A percentile compares a stretch with the other conserved stretches of the same genome.
Conservation (phyloP, 1,140 invertebrate genomes). For the Acromyrmex echinatior region DNA sequence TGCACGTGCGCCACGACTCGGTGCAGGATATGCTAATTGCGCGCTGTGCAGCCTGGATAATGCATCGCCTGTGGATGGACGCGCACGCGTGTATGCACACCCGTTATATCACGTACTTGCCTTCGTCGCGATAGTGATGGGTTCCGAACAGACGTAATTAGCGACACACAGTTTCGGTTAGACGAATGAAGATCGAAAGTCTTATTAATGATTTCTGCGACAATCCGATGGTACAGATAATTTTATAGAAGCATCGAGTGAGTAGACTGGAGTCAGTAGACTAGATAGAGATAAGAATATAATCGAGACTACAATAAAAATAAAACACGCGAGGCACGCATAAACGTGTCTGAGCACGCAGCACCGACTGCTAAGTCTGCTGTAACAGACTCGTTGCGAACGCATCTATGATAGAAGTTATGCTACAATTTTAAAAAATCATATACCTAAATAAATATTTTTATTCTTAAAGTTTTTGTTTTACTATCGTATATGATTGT, state of each 20-base stretch:
- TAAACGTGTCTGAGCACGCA: too few relatives aligned
- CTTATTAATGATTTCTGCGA: not conserved
- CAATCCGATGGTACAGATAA: not conserved
- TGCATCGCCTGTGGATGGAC: conserved; percentile 19
- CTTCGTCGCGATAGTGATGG: not conserved
- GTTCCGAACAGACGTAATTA: conserved; percentile 29
- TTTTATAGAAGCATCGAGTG: not conserved
- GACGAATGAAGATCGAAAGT: conserved; percentile 2
- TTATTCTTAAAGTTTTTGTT: too few relatives aligned
- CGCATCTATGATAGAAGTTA: too few relatives aligned
- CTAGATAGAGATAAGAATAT: too few relatives aligned
- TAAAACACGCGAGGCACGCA: too few relatives aligned
- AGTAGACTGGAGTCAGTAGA: too few relatives aligned
- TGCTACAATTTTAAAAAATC: too few relatives aligned
- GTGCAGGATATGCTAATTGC: conserved; percentile 72
- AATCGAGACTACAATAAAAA: too few relatives aligned
- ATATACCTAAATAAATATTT: too few relatives aligned
- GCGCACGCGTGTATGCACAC: not conserved
- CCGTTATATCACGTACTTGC: conserved; percentile 47
- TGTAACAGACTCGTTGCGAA: too few relatives aligned
- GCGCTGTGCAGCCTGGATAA: conserved; percentile 41
- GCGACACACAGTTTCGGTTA: conserved; percentile 17
- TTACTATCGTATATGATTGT: too few relatives aligned
- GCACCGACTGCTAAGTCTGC: too few relatives aligned
- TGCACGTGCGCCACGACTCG: conserved; percentile 58